Evolutionary conservation across 2,113 vertebrate genomes (phyloP), one percentile per base, ranked within the genome.

Genomic region (Holacanthus passer): DNA sequence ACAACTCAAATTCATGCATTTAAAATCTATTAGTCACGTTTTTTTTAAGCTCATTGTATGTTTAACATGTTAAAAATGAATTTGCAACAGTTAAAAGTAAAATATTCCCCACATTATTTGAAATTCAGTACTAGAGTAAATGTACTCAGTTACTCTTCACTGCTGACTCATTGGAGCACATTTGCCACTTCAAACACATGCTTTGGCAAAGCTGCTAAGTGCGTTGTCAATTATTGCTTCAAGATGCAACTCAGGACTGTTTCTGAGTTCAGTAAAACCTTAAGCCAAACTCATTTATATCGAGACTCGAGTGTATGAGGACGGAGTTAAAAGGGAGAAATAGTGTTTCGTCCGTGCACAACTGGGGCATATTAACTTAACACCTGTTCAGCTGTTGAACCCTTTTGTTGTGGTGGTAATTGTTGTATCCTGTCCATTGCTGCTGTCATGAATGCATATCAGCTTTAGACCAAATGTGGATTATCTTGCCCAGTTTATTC

Each of bases 161-260:
- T 7, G 1, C 64, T 39, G 19, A 73, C 24, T 59, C 39, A 13
- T 48, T 16, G 17, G 2, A 45, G 41, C 67, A 73, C 60, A 59
- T 82, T 85, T 48, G 45, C 56, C 48, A 55, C 60, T 87, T 86
- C 71, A 74, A 82, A 82, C 63, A 39, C 68, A 72, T 65, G 74
- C 77, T 86, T 71, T 32, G 55, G 52, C 69, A 70, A 81, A 69
- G 74, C 75, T 87, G 58, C 27, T 9, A 50, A 79, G 78, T 78
- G 68, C 78, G 72, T 75, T 79, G 50, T 85, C 82, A 86, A 65
- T 91, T 88, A 89, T 88, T 91, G 87, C 81, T 86, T 89, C 83
- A 89, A 91, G 83, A 89, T 89, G 79, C 75, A 58, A 52, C 43
- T 70, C 66, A 24, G 78, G 63, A 31, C 58, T 73, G 79, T 67